phyloP scores from a whole-genome alignment of 2,797 vertebrate genomes.

The Dendrocincla tyrannina region DNA sequence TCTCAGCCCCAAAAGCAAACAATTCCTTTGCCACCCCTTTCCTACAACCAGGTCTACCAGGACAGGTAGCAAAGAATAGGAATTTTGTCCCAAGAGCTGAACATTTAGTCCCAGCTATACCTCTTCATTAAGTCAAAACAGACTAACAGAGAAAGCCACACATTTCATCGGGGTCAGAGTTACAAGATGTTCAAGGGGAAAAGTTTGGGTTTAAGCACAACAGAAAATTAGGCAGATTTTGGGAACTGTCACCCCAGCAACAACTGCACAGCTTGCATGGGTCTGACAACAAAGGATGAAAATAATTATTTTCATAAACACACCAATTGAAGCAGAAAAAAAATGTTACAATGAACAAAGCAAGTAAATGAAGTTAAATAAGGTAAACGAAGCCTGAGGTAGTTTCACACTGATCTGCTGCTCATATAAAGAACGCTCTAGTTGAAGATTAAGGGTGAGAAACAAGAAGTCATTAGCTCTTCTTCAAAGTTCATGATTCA shows the following conservation, averaged over 20 bases:
- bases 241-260: neutral
- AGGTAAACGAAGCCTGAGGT: neutral
- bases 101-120: neutral
- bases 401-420: slow-evolving; percentile 5
- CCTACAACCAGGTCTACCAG: neutral
- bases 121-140: neutral
- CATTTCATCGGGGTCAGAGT: neutral
- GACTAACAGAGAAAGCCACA: neutral
- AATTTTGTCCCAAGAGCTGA: neutral
- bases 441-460: slow-evolving; percentile 33
- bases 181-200: neutral
- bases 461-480: slow-evolving; percentile 71
- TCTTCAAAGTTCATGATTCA: slow-evolving; percentile 75
- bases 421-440: neutral
- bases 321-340: neutral
- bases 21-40: neutral
- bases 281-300: neutral
- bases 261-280: neutral
- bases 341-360: slow-evolving; percentile 4
- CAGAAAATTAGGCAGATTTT: neutral
- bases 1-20: neutral
- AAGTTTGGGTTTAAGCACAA: neutral
- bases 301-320: slow-evolving; percentile 19
- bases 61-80: neutral
- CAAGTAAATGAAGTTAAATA: neutral